Evolutionary conservation across 2,113 vertebrate genomes (phyloP).

Genomic region (Tichodroma muraria): DNA sequence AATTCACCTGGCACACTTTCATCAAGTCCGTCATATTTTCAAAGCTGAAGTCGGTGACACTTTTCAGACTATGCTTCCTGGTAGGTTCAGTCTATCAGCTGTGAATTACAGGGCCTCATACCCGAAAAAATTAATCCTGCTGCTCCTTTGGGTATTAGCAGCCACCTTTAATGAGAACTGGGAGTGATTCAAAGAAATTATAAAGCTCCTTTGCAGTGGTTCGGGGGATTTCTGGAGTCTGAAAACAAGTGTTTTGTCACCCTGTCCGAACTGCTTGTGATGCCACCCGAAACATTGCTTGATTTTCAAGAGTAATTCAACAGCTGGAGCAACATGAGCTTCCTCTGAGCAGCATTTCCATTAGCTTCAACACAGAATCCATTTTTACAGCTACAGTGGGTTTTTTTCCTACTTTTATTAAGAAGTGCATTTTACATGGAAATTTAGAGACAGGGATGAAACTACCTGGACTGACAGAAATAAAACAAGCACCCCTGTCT

Average conservation of each 20-base stretch:
- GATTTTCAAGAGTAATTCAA: neutral
- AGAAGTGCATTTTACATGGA: neutral
- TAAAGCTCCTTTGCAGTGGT: neutral
- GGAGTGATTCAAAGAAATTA: neutral
- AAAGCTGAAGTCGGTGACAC: neutral
- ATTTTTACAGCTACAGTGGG: neutral
- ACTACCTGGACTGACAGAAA: neutral
- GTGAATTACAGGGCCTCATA: neutral
- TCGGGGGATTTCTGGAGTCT: neutral
- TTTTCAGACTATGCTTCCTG: neutral
- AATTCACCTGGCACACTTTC: neutral
- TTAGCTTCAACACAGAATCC: neutral
- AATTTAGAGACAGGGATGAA: neutral
- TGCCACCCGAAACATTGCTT: neutral
- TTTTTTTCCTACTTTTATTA: neutral
- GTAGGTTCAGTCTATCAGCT: neutral
- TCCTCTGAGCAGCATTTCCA: neutral
- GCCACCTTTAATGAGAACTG: neutral
- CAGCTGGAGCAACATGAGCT: neutral
- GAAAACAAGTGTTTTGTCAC: neutral
- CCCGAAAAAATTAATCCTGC: neutral
- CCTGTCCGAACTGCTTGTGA: neutral
- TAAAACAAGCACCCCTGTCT: neutral
- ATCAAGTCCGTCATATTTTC: neutral
- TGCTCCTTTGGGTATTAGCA: neutral